Base-by-base conservation (phyloP, 2,113 vertebrate genomes). In the Ceyx melanurus region DNA sequence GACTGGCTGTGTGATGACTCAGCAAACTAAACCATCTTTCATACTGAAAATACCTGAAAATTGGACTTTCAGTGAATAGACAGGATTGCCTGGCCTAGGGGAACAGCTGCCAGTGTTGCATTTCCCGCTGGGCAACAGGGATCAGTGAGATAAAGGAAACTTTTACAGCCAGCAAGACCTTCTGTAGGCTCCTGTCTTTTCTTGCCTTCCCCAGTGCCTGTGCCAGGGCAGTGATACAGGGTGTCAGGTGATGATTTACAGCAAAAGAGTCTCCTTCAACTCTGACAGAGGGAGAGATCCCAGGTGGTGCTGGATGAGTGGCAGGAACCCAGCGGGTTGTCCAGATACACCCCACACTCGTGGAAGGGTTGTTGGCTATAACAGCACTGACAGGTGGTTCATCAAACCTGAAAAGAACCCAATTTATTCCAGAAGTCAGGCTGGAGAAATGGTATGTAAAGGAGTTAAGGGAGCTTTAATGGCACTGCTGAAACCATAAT, bases 391-490 rank as follows among this genome's bases (percentile, higher is more conserved):
- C 81, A 72, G 57, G 73, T 13, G 35, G 50, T 18, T 82, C 15
- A 3, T 93, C 87, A 94, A 18, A 64, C 48, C 23, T 11, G 74
- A 48, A 13, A 61, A 91, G 43, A 88, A 72, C 10, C 50, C 75
- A 23, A 90, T 94, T 88, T 82, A 81, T 86, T 67, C 35, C 71
- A 12, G 31, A 66, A 95, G 81, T 19, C 86, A 77, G 60, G 75
- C 62, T 68, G 13, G 31, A 78, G 74, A 83, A 95, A 75, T 23
- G 74, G 72, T 3, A 0, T 46, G 82, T 81, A 58, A 84, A 82
- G 50, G 95, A 91, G 90, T 93, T 91, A 60, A 74, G 93, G 87
- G 94, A 95, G 87, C 82, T 74, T 73, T 94, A 75, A 85, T 64
- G 82, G 66, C 62, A 33, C 89, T 73, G 89, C 85, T 82, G 79